Base-by-base conservation (phyloP, 2,888 invertebrate genomes). In the Eumacrocentrus americanus region DNA sequence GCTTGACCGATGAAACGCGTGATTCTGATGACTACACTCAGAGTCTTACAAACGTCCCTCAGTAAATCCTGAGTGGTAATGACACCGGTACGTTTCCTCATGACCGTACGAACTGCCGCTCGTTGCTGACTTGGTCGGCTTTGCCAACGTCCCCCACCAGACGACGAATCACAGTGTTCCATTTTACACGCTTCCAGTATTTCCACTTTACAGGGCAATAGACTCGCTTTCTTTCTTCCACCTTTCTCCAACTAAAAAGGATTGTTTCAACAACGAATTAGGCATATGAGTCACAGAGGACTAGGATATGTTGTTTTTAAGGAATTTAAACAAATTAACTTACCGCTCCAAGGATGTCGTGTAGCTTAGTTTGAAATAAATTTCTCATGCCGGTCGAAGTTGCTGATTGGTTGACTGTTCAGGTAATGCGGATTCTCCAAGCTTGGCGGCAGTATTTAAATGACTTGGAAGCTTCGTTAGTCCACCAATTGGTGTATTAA, bases 81-180 rank as follows among this genome's bases (percentile, higher is more conserved):
- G 65, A 54, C 61, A 67, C 65, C 68, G 65, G 66, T 58, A 46
- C 59, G 59, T 55, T 67, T 63, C 61, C 64, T 66, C 61, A 63
- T 67, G 64, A 60, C 44, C 47, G 42, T 46, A 53, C 61, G 60
- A 67, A 44, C 63, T 60, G 52, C 48, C 29, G 57, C 55, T 52
- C 38, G 47, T 60, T 55, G 60, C 12, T 40, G 48, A 37, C 3
- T 47, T 50, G 35, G 47, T 57, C 44, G 57, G 56, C 38, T 14
- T 48, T 50, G 48, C 22, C 57, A 51, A 60, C 58, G 47, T 51
- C 65, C 66, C 67, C 69, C 68, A 60, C 68, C 53, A 58, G 51
- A 37, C 9, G n/a, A 34, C 60, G 14, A 46, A 44, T 38, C 34
- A 46, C 54, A 48, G 38, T 62, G 58, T 60, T 60, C 56, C 29